Percentiles rank a stretch among this genome's conserved stretches.
Evolutionary conservation across 2,113 vertebrate species (phyloP).

Genomic region (Carlito syrichta): DNA sequence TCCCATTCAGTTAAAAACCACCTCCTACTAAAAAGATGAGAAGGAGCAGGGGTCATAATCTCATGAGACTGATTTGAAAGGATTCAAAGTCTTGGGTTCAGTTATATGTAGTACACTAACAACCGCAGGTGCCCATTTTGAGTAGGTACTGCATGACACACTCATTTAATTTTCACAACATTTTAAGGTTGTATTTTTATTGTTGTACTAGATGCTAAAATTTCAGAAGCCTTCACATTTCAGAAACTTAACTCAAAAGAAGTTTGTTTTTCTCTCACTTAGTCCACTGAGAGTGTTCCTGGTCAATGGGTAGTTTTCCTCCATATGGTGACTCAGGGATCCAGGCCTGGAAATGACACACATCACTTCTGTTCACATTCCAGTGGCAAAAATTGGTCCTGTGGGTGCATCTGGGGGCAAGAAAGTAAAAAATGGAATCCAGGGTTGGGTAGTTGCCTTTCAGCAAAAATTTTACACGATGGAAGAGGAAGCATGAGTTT

Average conservation of each 20-base stretch:
- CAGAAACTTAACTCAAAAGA: not conserved
- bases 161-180: not conserved
- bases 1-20: not conserved
- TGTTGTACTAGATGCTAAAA: not conserved
- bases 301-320: not conserved
- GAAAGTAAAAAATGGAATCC: not conserved
- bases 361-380: not conserved
- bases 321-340: not conserved
- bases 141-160: rapidly evolving
- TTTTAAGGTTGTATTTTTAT: not conserved
- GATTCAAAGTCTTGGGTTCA: not conserved
- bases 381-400: not conserved
- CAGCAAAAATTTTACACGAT: not conserved
- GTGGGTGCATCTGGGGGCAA: not conserved
- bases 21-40: not conserved
- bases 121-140: not conserved
- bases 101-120: not conserved
- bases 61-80: not conserved
- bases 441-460: not conserved
- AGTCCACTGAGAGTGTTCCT: not conserved
- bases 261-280: not conserved
- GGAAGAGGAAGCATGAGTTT: not conserved
- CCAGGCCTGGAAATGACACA: not conserved
- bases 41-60: not conserved
- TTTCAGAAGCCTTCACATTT: not conserved